phyloP scores from a whole-genome alignment of 2,888 invertebrate genomes.

The Nebria salina region DNA sequence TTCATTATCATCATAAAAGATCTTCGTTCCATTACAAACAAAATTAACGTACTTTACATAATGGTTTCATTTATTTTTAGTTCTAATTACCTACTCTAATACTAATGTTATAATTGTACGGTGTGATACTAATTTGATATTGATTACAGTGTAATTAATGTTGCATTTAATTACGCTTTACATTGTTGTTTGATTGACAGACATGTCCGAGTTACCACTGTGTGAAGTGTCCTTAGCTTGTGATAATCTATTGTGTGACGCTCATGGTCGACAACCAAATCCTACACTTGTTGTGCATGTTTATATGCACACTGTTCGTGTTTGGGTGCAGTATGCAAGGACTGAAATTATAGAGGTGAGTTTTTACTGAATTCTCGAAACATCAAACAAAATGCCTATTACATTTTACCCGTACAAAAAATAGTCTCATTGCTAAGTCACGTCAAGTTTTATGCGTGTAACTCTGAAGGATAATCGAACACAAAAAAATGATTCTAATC shows the following conservation, averaged over 20 bases:
- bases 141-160: not conserved
- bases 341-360: constrained; percentile 89
- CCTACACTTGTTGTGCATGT: constrained; percentile 82
- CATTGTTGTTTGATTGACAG: constrained; percentile 62
- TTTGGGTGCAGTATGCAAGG: constrained; percentile 85
- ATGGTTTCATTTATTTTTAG: not conserved
- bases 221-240: constrained; percentile 89
- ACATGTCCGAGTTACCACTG: constrained; percentile 84
- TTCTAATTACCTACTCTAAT: not conserved
- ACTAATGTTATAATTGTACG: not conserved
- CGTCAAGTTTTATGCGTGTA: too few species aligned
- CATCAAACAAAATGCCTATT: too few species aligned
- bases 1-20: too few species aligned
- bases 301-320: constrained; percentile 67
- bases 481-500: too few species aligned
- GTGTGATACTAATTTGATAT: not conserved
- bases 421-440: too few species aligned
- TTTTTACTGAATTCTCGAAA: constrained; percentile 2
- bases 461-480: too few species aligned
- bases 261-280: constrained; percentile 86
- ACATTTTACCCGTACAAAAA: too few species aligned
- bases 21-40: too few species aligned
- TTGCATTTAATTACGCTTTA: not conserved
- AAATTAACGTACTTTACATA: too few species aligned
- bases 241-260: constrained; percentile 89